Evolutionary conservation across 2,888 invertebrate genomes (phyloP).

Genomic region (Limnephilus marmoratus): DNA sequence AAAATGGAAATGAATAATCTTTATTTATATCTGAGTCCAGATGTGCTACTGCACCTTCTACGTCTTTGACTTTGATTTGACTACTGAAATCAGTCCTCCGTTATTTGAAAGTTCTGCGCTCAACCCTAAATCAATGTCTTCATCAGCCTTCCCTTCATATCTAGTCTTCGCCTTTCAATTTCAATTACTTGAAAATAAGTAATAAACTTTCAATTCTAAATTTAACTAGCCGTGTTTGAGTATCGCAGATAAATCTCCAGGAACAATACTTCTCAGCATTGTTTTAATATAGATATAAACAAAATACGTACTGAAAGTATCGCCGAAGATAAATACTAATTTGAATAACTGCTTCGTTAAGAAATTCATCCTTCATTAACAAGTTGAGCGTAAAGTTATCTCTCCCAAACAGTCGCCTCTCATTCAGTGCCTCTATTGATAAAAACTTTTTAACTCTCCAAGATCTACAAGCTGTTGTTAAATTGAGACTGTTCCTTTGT

Average conservation of each 20-base stretch:
- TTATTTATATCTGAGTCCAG: too few relatives aligned
- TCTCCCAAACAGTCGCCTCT: conserved; percentile 5
- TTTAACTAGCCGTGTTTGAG: background rate
- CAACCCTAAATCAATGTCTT: background rate
- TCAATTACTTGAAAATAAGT: background rate
- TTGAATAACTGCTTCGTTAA: conserved; percentile 14
- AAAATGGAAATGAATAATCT: too few relatives aligned
- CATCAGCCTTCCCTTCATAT: background rate
- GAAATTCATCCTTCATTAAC: conserved; percentile 25
- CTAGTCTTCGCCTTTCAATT: background rate
- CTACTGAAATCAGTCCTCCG: too few relatives aligned
- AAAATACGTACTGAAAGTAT: background rate
- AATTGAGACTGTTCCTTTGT: conserved; percentile 3
- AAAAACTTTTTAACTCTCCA: conserved; percentile 31
- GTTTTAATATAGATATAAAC: background rate
- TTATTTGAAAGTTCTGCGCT: too few relatives aligned
- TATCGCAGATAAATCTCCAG: background rate
- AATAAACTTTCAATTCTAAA: too few relatives aligned
- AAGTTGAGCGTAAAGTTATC: conserved; percentile 28
- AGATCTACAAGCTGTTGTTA: conserved; percentile 30
- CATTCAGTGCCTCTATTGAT: conserved; percentile 25
- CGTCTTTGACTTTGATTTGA: too few relatives aligned
- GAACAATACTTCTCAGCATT: background rate
- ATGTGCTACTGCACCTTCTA: too few relatives aligned
- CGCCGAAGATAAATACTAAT: background rate